A percentile compares a stretch with the other conserved stretches of the same genome.
phyloP scores from a whole-genome alignment of 2,113 vertebrate species.

The Apteryx owenii region DNA sequence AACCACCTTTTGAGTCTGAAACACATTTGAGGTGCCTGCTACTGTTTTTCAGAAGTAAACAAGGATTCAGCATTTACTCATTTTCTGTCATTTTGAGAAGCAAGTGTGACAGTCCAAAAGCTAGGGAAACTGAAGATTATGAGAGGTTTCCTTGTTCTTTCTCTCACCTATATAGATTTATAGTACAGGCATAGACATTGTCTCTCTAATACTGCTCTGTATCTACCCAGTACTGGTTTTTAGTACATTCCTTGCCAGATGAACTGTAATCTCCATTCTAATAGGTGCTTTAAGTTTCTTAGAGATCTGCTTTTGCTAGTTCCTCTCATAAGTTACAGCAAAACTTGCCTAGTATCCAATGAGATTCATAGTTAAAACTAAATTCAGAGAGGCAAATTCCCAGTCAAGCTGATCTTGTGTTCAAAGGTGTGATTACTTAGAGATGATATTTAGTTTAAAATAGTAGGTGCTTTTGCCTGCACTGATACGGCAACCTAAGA shows the following conservation, averaged over 20 bases:
- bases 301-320: background rate
- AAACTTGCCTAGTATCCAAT: rapidly evolving
- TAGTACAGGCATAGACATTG: background rate
- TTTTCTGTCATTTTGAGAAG: background rate
- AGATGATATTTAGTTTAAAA: background rate
- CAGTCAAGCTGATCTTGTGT: background rate
- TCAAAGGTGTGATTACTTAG: background rate
- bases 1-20: background rate
- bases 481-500: background rate
- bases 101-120: background rate
- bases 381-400: background rate
- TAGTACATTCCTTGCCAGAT: rapidly evolving
- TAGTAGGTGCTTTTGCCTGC: background rate
- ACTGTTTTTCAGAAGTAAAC: background rate
- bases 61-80: background rate
- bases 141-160: background rate
- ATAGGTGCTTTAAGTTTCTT: background rate
- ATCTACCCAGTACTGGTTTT: background rate
- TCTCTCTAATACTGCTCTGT: background rate
- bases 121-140: background rate
- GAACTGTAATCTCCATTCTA: background rate
- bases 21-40: background rate
- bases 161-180: background rate
- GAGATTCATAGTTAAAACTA: background rate
- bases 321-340: background rate